Evolutionary conservation across 2,888 invertebrate species (phyloP).

Genomic region (Amitus sp.): DNA sequence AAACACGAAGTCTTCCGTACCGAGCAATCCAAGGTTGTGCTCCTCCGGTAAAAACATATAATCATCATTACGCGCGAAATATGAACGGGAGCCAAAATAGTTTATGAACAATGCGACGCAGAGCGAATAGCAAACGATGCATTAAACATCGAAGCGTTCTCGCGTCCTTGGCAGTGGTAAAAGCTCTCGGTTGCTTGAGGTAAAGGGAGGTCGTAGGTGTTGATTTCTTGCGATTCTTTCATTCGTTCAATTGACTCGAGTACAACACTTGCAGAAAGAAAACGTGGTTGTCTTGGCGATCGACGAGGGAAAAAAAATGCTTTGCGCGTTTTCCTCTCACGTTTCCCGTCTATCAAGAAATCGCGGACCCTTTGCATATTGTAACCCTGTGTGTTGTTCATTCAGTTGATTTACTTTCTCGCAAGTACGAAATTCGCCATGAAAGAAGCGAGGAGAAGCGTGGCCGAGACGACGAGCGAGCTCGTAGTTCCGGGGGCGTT

Average conservation of each 20-base stretch:
- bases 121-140: conserved; percentile 34
- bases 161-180: conserved; percentile 32
- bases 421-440: conserved; percentile 29
- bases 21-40: too few species aligned
- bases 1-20: too few species aligned
- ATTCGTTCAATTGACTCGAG: conserved; percentile 3
- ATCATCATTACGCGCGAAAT: too few species aligned
- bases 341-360: neutral
- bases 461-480: conserved; percentile 20
- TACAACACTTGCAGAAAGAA: neutral
- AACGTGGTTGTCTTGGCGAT: too few species aligned
- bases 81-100: conserved; percentile 13
- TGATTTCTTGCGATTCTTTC: conserved; percentile 12
- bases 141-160: conserved; percentile 25
- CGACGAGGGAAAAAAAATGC: too few species aligned
- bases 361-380: too few species aligned
- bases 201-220: conserved; percentile 18
- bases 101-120: conserved; percentile 33
- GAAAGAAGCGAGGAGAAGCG: conserved; percentile 26
- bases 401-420: conserved; percentile 37
- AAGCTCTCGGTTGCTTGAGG: conserved; percentile 39
- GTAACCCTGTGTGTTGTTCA: neutral
- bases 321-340: too few species aligned
- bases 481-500: conserved; percentile 12
- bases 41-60: too few species aligned